Conservation (phyloP, 2,113 vertebrate species). For the Craseonycteris thonglongyai region DNA sequence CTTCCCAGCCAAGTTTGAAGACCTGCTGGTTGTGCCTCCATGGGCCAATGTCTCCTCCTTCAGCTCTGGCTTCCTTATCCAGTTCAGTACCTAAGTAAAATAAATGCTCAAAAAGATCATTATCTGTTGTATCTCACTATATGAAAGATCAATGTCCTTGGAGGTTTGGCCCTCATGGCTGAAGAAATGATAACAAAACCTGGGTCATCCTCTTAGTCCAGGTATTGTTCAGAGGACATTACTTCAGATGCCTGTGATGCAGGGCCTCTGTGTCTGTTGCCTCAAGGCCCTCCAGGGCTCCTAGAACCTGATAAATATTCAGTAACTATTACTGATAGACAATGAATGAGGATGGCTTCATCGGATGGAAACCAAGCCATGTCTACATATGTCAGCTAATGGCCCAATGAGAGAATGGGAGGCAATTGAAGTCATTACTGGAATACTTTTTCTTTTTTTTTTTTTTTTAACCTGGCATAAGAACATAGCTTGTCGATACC, state of each 20-base stretch:
- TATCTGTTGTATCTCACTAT: neutral
- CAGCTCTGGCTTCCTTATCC: neutral
- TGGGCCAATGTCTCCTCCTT: accelerated
- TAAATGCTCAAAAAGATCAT: neutral
- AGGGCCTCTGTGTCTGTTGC: neutral
- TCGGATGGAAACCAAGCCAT: neutral
- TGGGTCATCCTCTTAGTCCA: neutral
- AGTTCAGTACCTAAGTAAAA: neutral
- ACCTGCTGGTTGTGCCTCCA: accelerated
- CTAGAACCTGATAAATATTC: neutral
- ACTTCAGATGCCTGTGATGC: neutral
- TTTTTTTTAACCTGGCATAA: neutral
- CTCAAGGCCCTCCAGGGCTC: neutral
- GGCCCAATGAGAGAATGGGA: neutral
- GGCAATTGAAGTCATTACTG: neutral
- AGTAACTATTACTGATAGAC: too few relatives aligned
- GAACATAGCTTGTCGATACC: neutral
- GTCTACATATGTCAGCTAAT: neutral
- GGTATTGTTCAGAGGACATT: neutral
- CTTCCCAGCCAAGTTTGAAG: accelerated
- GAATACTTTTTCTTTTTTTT: too few relatives aligned
- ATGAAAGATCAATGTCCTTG: neutral
- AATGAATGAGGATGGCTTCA: neutral
- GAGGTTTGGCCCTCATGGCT: neutral
- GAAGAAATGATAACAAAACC: neutral